Evolutionary conservation across 2,797 vertebrate species (phyloP).

Genomic region (Clarias platycephalus): DNA sequence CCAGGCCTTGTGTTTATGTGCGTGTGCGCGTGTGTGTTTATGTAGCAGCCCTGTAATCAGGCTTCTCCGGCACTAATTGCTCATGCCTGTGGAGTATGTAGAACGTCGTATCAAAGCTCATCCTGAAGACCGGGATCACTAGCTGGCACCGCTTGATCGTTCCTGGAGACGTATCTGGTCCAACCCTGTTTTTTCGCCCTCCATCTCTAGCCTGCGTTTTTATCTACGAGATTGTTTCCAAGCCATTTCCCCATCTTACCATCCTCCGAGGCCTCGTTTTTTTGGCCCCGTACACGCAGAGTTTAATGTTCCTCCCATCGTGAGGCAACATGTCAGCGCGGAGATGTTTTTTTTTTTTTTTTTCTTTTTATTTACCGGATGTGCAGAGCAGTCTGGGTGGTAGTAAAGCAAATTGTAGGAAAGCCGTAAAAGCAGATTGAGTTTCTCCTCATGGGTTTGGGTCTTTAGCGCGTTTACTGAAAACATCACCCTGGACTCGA

Average conservation of each 20-base stretch:
- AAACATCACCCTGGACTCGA: constrained; percentile 51
- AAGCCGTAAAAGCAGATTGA: constrained; percentile 48
- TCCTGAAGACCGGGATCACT: constrained; percentile 62
- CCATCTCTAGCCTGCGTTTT: background rate
- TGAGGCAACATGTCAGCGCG: constrained; percentile 45
- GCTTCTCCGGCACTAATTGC: constrained; percentile 72
- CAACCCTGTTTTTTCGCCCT: constrained; percentile 56
- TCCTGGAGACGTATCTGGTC: constrained; percentile 53
- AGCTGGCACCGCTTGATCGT: constrained; percentile 67
- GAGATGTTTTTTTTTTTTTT: constrained; percentile 43
- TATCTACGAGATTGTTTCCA: constrained; percentile 27
- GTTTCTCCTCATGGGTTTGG: constrained; percentile 58
- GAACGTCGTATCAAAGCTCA: constrained; percentile 68
- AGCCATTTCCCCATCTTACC: constrained; percentile 29
- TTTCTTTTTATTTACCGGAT: constrained; percentile 53
- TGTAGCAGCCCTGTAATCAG: constrained; percentile 64
- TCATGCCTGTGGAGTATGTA: constrained; percentile 68
- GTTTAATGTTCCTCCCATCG: constrained; percentile 47
- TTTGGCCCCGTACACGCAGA: constrained; percentile 38
- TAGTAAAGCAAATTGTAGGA: constrained; percentile 44
- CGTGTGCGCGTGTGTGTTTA: constrained; percentile 1
- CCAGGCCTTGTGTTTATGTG: constrained; percentile 59
- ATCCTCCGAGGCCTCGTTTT: constrained; percentile 26
- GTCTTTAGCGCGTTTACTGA: constrained; percentile 48
- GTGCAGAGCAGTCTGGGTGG: constrained; percentile 52